Base-by-base conservation (phyloP, 2,113 vertebrate species). In the Nothocercus julius region DNA sequence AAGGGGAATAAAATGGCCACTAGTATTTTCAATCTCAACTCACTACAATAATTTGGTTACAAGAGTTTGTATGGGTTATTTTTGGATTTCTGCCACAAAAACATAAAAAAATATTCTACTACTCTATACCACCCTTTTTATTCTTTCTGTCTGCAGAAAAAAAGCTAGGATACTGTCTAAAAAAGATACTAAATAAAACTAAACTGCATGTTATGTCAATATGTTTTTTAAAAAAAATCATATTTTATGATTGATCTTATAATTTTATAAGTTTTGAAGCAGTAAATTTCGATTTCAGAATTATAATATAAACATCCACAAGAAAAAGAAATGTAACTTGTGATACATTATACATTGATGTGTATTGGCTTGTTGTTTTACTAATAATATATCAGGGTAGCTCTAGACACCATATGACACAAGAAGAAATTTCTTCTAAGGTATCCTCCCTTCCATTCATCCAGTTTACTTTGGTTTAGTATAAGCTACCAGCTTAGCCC, bases 11-110 rank as follows among this genome's bases (percentile, higher is more conserved):
- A 70, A 53, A 49, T 49, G 7, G 0, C 2, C 4, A 25, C 2
- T 18, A 17, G 3, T 64, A 14, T 42, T 44, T 56, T 49, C 62
- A 79, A 62, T 51, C 79, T 62, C 0, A 24, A 42, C 10, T 76
- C 15, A 16, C n/a, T 68, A 21, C 10, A 79, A 14, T 38, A 13
- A 49, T 34, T 36, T 7, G 0, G 0, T 5, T 49, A n/a, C 5
- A 92, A 54, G 80, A 66, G 27, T n/a, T 25, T 38, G 0, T 3
- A 66, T 42, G 13, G 7, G 70, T 77, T 62, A 7, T 47, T 17
- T 77, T 73, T 74, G 2, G 2, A 38, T 69, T 74, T 87, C 14
- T 85, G 59, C 28, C 20, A 70, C 21, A 16, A 70, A 53, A 36
- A 38, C 3, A 70, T 4, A 27, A 13, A 54, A 74, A 45, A 47